Percentiles rank a stretch among this genome's conserved stretches.
Evolutionary conservation across 2,797 vertebrate genomes (phyloP).

Genomic region (Xenops minutus): DNA sequence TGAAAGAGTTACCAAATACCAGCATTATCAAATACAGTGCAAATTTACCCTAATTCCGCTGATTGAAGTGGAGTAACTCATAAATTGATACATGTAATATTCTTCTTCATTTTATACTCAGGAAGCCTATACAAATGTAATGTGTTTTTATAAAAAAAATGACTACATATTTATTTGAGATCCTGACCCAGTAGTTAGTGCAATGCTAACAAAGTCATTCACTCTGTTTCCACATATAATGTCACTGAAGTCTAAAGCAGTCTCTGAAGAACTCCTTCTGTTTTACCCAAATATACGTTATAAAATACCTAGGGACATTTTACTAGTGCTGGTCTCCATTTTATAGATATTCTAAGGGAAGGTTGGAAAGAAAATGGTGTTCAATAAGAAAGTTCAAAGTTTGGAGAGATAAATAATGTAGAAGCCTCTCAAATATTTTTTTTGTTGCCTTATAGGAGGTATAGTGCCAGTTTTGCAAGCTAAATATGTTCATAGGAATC

Average conservation of each 20-base stretch:
- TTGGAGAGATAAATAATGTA: neutral
- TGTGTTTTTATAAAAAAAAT: neutral
- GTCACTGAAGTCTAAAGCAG: neutral
- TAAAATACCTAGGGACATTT: neutral
- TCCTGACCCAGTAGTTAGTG: neutral
- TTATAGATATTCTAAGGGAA: neutral
- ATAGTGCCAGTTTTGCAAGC: neutral
- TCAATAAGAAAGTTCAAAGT: neutral
- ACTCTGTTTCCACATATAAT: neutral
- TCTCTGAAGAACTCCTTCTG: neutral
- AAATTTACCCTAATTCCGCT: neutral
- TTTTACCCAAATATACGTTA: neutral
- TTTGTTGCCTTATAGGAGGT: neutral
- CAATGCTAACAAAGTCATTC: neutral
- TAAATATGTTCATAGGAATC: neutral
- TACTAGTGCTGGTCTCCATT: neutral
- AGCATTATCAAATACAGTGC: neutral
- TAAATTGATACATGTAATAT: neutral
- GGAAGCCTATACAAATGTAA: neutral
- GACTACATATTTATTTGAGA: neutral
- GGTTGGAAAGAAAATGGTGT: neutral
- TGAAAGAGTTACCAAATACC: neutral
- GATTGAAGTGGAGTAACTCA: neutral
- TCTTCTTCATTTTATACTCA: neutral
- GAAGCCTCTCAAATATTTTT: neutral